Conservation (phyloP, 2,888 invertebrate species). For the Clepsis dumicolana region DNA sequence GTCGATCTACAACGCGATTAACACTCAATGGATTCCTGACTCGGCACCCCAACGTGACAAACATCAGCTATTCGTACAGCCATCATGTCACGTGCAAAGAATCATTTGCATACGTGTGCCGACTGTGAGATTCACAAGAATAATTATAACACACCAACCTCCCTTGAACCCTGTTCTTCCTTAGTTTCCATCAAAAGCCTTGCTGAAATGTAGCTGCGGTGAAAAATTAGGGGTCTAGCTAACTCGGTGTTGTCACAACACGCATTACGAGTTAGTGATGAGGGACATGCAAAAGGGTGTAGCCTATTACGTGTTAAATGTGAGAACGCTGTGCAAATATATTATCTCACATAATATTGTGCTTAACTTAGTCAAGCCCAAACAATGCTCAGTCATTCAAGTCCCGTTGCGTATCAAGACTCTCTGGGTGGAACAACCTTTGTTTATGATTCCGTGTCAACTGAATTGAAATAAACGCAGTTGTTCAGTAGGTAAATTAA, state of each 20-base stretch:
- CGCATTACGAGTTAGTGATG: slow-evolving; percentile 59
- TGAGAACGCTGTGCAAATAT: slow-evolving; percentile 56
- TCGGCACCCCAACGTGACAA: slow-evolving; percentile 44
- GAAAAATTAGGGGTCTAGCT: slow-evolving; percentile 51
- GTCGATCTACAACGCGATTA: slow-evolving; percentile 22
- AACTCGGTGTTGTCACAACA: slow-evolving; percentile 54
- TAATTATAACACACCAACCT: slow-evolving; percentile 53
- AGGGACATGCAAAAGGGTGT: slow-evolving; percentile 60
- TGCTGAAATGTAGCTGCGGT: slow-evolving; percentile 35
- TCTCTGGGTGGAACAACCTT: slow-evolving; percentile 43
- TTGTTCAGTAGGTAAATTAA: slow-evolving; percentile 49
- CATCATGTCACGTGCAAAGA: slow-evolving; percentile 51
- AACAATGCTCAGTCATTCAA: slow-evolving; percentile 8
- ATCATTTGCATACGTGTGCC: slow-evolving; percentile 55
- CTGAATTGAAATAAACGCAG: slow-evolving; percentile 63
- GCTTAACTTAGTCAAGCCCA: slow-evolving; percentile 2
- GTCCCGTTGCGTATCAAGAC: background rate
- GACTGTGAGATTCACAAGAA: slow-evolving; percentile 55
- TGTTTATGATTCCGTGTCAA: slow-evolving; percentile 66
- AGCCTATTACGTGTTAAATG: slow-evolving; percentile 58
- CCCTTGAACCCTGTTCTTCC: slow-evolving; percentile 41
- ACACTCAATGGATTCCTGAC: slow-evolving; percentile 44
- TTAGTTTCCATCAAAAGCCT: slow-evolving; percentile 11
- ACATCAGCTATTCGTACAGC: slow-evolving; percentile 45
- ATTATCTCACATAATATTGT: slow-evolving; percentile 50